These are phyloP conservation scores for Schizopygopsis pylzovi DNA, from an alignment of 2,797 vertebrate genomes.

Conservation along the genomic window DNA sequence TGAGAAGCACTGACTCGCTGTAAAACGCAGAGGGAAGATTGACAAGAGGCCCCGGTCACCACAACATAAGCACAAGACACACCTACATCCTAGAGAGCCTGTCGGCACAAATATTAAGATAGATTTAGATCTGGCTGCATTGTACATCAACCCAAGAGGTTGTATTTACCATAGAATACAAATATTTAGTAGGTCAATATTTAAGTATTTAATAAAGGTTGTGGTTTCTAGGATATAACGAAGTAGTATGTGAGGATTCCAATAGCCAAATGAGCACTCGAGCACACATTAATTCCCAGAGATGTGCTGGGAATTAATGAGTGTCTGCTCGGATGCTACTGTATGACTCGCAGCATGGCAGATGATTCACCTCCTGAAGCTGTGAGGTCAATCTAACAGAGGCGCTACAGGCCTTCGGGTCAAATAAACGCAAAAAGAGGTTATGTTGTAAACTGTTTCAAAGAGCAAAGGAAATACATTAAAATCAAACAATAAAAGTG, in stretches of 20 bases:
- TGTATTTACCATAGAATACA: slow-evolving; percentile 27
- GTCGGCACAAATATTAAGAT: background rate
- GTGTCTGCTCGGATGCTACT: background rate
- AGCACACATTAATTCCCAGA: background rate
- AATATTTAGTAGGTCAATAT: slow-evolving; percentile 29
- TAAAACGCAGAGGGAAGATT: background rate
- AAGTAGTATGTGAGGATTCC: background rate
- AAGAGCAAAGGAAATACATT: slow-evolving; percentile 26
- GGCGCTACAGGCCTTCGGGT: slow-evolving; percentile 26
- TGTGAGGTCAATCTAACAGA: slow-evolving; percentile 13
- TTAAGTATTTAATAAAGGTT: slow-evolving; percentile 27
- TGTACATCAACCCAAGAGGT: background rate
- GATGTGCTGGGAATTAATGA: background rate
- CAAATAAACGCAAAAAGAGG: slow-evolving; percentile 23
- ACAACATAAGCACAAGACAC: background rate
- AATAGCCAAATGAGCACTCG: background rate
- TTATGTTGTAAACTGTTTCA: slow-evolving; percentile 23
- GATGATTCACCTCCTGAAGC: slow-evolving; percentile 26
- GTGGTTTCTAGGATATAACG: background rate
- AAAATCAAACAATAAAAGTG: background rate
- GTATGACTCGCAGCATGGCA: slow-evolving; percentile 3
- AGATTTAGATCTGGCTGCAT: background rate
- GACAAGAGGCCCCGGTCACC: background rate
- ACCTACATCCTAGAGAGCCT: slow-evolving; percentile 33
- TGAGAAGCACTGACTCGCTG: background rate